A percentile compares a stretch with the other conserved stretches of the same genome.
Evolutionary conservation across 2,797 vertebrate species (phyloP).

Genomic region (Thaleichthys pacificus): DNA sequence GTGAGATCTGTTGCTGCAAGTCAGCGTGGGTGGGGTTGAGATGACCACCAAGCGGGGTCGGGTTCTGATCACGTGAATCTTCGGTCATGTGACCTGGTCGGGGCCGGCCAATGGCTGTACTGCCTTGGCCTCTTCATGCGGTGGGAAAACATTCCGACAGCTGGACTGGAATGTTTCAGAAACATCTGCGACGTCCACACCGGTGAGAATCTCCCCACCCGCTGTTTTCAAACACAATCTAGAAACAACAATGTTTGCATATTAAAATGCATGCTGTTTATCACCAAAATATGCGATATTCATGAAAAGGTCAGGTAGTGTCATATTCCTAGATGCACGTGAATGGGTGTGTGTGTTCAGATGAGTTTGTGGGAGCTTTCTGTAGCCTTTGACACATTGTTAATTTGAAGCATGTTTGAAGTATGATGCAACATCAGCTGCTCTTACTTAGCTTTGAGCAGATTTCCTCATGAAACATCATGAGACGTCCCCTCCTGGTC

Average conservation of each 20-base stretch:
- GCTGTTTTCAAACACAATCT: constrained; percentile 56
- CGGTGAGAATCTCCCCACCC: constrained; percentile 65
- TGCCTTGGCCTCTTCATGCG: constrained; percentile 62
- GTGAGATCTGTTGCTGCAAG: constrained; percentile 55
- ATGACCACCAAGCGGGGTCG: constrained; percentile 54
- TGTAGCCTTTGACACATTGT: constrained; percentile 83
- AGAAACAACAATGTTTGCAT: constrained; percentile 58
- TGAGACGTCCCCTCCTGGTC: constrained; percentile 81
- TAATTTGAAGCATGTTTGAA: constrained; percentile 92
- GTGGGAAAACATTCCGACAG: constrained; percentile 80
- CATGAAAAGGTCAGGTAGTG: constrained; percentile 27
- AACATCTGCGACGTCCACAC: constrained; percentile 41
- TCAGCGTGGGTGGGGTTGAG: constrained; percentile 43
- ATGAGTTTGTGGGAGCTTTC: constrained; percentile 33
- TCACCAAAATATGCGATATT: constrained; percentile 29
- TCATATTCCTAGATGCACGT: constrained; percentile 16
- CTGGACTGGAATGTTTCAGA: constrained; percentile 62
- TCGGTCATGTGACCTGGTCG: constrained; percentile 52
- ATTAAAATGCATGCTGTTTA: constrained; percentile 34
- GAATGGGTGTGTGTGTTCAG: constrained; percentile 19
- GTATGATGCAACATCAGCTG: constrained; percentile 90
- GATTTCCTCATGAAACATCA: constrained; percentile 71
- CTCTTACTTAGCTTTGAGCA: constrained; percentile 83
- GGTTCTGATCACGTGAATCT: constrained; percentile 54
- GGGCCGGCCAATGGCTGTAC: constrained; percentile 60